Conservation (phyloP, 2,888 invertebrate species). For the Phaonia tiefii region DNA sequence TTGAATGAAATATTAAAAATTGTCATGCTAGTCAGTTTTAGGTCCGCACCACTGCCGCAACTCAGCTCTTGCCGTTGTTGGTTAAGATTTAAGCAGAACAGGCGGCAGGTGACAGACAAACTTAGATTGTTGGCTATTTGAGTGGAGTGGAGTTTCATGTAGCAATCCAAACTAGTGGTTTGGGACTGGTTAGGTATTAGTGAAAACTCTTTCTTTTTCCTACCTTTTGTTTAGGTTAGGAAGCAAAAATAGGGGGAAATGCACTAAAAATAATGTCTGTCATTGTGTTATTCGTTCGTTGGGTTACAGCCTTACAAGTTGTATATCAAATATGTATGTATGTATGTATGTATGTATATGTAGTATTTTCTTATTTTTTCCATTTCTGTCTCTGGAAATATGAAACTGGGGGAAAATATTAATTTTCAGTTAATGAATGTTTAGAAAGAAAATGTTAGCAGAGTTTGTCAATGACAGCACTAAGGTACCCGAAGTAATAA, state of each 20-base stretch:
- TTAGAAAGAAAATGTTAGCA: slow-evolving; percentile 2
- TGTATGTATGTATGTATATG: slow-evolving; percentile 24
- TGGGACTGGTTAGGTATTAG: slow-evolving; percentile 20
- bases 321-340: not conserved
- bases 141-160: not conserved
- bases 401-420: slow-evolving; percentile 59
- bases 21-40: slow-evolving; percentile 16
- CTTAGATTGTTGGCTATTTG: not conserved
- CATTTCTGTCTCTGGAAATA: slow-evolving; percentile 32
- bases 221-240: slow-evolving; percentile 38
- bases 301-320: slow-evolving; percentile 8
- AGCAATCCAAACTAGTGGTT: not conserved
- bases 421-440: slow-evolving; percentile 55
- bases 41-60: not conserved
- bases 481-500: too few species aligned
- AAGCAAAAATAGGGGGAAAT: slow-evolving; percentile 18
- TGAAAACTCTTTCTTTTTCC: slow-evolving; percentile 40
- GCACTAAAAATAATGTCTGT: slow-evolving; percentile 38
- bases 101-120: not conserved
- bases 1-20: slow-evolving; percentile 51
- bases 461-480: not conserved
- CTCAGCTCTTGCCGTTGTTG: not conserved
- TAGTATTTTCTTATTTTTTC: slow-evolving; percentile 20
- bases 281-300: slow-evolving; percentile 48
- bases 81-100: not conserved